Conservation (phyloP, 1,140 invertebrate species). For the Macrobrachium rosenbergii region DNA sequence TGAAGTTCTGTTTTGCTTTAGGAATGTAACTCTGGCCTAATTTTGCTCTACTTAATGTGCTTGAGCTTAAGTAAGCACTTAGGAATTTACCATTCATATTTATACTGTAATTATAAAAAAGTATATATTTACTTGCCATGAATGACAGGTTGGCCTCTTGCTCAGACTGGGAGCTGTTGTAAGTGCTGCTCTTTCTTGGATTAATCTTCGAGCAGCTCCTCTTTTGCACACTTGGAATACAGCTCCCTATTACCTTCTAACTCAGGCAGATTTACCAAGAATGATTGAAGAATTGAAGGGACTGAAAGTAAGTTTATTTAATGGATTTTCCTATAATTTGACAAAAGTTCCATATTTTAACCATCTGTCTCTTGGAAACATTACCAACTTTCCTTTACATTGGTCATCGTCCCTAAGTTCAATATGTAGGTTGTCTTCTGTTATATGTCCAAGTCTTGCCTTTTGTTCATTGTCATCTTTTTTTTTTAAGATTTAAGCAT, state of each 20-base stretch:
- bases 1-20: background rate
- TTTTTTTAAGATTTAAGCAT: too few relatives aligned
- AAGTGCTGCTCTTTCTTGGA: constrained; percentile 73
- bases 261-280: constrained; percentile 76
- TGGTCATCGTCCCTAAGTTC: too few relatives aligned
- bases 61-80: too few relatives aligned
- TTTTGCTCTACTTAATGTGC: too few relatives aligned
- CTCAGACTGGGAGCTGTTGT: constrained; percentile 53
- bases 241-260: constrained; percentile 76
- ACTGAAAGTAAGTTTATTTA: constrained; percentile 37
- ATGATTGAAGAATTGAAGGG: constrained; percentile 73
- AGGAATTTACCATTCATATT: too few relatives aligned
- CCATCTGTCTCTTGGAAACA: too few relatives aligned
- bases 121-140: background rate
- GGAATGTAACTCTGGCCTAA: too few relatives aligned
- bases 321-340: background rate
- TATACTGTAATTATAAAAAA: background rate
- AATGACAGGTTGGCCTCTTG: constrained; percentile 53
- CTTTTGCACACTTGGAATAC: constrained; percentile 82
- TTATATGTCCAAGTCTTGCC: too few relatives aligned
- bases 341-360: background rate
- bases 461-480: too few relatives aligned
- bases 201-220: constrained; percentile 77
- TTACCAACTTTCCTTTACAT: too few relatives aligned
- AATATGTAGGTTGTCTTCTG: too few relatives aligned